Base-by-base conservation (phyloP, 1,140 invertebrate genomes). In the Oedothorax gibbosus region DNA sequence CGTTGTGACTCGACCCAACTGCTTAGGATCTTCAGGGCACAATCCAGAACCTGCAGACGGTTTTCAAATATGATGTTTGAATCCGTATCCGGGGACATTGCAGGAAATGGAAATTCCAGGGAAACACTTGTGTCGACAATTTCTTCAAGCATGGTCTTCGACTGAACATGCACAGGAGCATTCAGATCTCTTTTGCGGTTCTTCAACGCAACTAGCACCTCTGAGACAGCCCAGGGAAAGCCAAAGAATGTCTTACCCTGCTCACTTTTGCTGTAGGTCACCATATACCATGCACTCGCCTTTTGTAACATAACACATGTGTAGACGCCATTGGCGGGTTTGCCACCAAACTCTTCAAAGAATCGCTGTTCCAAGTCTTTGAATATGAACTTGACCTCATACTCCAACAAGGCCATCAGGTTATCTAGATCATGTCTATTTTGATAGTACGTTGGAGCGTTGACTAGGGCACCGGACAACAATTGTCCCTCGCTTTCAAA, bases 251-350 rank as follows among this genome's bases (percentile, higher is more conserved):
- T 15, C 9, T 53, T 49, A 8, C 2, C 14, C 4, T 20, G 51
- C 20, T 71, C 50, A 6, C 7, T 14, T 57, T 78, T 68, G 18
- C 71, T 35, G 51, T 88, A 88, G 11, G 88, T 84, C n/a, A 88
- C 86, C 79, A 87, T 88, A 62, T 88, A 88, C 87, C 88, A 88
- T 18, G 87, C 87, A 60, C 76, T 77, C 18, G 88, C 88, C 65
- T 89, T 89, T 64, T 84, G 72, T 12, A 76, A 20, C 85, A 86
- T 72, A 66, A 66, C 86, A 56, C 78, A 62, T 62, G 68, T 73
- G 57, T 51, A 73, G 53, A 54, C 60, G 49, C 72, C 21, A 73
- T 80, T 53, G 14, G 49, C 14, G 8, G 73, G 53, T 71, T 86
- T 85, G 80, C 60, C 84, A 85, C 49, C 85, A 86, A 79, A 87